These are phyloP conservation scores for Oscheius sp. DNA, from an alignment of 2,888 invertebrate genomes.

Conservation along the genomic window DNA sequence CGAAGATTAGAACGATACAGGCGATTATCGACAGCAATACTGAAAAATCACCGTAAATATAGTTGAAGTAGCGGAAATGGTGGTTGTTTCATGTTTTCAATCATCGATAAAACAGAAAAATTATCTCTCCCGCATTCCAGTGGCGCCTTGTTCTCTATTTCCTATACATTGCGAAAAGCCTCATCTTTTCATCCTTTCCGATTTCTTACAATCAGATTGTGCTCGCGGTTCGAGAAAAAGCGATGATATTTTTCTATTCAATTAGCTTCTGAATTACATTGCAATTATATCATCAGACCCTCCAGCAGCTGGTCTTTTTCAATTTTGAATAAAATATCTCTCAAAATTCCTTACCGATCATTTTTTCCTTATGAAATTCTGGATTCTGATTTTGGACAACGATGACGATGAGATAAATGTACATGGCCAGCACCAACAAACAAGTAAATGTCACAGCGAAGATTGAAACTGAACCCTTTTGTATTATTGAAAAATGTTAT, in stretches of 20 bases:
- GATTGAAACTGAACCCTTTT: conserved; percentile 29
- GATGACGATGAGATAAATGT: conserved; percentile 26
- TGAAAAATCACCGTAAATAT: neutral
- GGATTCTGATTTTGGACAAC: conserved; percentile 12
- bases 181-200: too few species aligned
- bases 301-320: too few species aligned
- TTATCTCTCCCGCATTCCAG: too few species aligned
- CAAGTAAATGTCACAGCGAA: conserved; percentile 30
- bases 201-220: too few species aligned
- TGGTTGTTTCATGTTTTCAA: too few species aligned
- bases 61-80: too few species aligned
- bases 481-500: neutral
- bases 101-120: too few species aligned
- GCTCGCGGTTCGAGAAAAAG: too few species aligned
- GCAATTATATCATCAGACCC: too few species aligned
- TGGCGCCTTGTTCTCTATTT: too few species aligned
- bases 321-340: too few species aligned
- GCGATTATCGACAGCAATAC: conserved; percentile 23
- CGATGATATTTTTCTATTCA: neutral
- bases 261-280: neutral
- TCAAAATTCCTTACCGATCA: conserved; percentile 17
- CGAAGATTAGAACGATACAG: conserved; percentile 30
- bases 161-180: too few species aligned
- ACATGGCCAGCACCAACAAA: conserved; percentile 30
- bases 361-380: conserved; percentile 21